Evolutionary conservation across 2,113 vertebrate species (phyloP).

Genomic region (Colius striatus): DNA sequence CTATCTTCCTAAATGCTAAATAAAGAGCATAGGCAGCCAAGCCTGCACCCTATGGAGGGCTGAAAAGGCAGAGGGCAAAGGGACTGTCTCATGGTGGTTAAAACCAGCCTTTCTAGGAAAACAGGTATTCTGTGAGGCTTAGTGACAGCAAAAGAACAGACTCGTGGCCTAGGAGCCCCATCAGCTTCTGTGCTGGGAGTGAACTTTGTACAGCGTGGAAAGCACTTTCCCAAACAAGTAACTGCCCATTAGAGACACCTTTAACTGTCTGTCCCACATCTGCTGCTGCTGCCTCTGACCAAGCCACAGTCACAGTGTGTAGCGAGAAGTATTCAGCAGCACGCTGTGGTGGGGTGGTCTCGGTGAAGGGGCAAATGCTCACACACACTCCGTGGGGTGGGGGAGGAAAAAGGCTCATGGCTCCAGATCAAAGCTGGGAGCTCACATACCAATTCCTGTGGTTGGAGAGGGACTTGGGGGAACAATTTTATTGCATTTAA

Average conservation of each 20-base stretch:
- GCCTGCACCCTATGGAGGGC: not conserved
- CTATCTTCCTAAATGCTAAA: not conserved
- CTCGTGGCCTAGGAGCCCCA: not conserved
- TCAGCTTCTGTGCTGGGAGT: not conserved
- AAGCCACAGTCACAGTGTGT: accelerated
- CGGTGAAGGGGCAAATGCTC: not conserved
- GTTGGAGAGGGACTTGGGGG: not conserved
- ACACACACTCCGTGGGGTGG: not conserved
- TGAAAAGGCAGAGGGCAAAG: not conserved
- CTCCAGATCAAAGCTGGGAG: not conserved
- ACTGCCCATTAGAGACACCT: not conserved
- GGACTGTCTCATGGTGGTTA: not conserved
- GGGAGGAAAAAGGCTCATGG: not conserved
- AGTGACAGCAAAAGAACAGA: not conserved
- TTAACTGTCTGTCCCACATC: not conserved
- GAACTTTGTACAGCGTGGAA: not conserved
- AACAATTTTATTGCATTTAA: not conserved
- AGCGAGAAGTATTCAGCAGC: not conserved
- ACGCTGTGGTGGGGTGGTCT: no score
- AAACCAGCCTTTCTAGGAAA: not conserved
- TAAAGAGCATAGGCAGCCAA: not conserved
- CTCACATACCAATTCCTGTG: accelerated
- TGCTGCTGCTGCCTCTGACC: not conserved
- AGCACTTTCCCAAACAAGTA: not conserved
- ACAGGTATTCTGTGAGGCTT: not conserved